Evolutionary conservation across 2,888 invertebrate species (phyloP).

Genomic region (Augiades crinisus): DNA sequence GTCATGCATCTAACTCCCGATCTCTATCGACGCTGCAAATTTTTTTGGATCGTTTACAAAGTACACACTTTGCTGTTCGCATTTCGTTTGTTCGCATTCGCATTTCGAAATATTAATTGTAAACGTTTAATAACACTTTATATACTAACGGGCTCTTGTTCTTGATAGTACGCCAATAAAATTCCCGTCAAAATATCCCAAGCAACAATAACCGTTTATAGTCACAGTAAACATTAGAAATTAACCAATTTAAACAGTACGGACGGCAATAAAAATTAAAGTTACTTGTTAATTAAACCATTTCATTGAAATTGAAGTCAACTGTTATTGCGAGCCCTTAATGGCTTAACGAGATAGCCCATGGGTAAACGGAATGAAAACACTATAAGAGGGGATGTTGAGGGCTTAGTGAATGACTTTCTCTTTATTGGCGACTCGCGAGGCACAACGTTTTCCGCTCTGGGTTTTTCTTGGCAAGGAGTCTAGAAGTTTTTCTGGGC

Average conservation of each 20-base stretch:
- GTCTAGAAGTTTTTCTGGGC: too few relatives aligned
- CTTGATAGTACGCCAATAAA: background rate
- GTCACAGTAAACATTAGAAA: background rate
- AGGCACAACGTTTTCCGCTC: too few relatives aligned
- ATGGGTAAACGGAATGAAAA: background rate
- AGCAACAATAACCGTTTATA: background rate
- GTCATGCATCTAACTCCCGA: too few relatives aligned
- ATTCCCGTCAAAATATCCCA: background rate
- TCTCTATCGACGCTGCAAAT: too few relatives aligned
- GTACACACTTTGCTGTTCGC: too few relatives aligned
- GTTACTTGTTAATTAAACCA: conserved; percentile 3
- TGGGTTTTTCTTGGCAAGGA: too few relatives aligned
- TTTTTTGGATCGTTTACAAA: too few relatives aligned
- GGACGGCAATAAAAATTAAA: background rate
- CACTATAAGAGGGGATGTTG: background rate
- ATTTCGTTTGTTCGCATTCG: too few relatives aligned
- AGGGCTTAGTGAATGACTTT: background rate
- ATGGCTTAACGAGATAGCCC: background rate
- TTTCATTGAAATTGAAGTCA: conserved; percentile 4
- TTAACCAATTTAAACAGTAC: background rate
- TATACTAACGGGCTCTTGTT: too few relatives aligned
- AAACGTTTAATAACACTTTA: too few relatives aligned
- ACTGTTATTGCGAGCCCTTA: background rate
- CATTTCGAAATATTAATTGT: too few relatives aligned
- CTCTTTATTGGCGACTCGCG: too few relatives aligned